Evolutionary conservation across 1,140 invertebrate species (phyloP), one percentile per base, ranked within the genome.

Genomic region (Rhynchophorus ferrugineus): DNA sequence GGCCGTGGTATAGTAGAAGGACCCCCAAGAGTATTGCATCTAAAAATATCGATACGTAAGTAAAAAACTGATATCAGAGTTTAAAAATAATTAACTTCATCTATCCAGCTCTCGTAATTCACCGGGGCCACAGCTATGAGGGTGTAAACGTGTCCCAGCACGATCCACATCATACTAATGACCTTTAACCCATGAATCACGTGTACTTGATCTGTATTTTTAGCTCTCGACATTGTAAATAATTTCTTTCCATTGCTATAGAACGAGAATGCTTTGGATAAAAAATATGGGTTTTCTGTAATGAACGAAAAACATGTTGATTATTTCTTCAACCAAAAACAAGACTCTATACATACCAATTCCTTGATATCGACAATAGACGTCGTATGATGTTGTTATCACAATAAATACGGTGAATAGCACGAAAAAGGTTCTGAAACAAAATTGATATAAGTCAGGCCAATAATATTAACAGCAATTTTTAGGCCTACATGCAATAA

Each of bases 151-250:
- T 59, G 57, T 17, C 55, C 66, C 3, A 58, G 36, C 17, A 69
- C 50, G 17, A 69, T 60, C 68, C 68, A 69, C 22, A 61, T 44
- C 29, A 64, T 67, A 46, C 65, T 66, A 2, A 69, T 48, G 19
- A 68, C 62, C 41, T 61, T 56, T 6, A 70, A 43, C 11, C 68
- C 68, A 56, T 69, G 56, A 11, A 70, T 58, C 34, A 60, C 62
- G 20, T 60, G 43, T 14, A 70, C 57, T 18, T 64, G 58, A 24
- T 64, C 63, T 17, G 13, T 21, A n/a, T n/a, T n/a, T 14, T 41
- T 9, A 3, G 6, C 3, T 21, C 41, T 47, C 8, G 43, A 51
- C 1, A 44, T 33, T 8, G 41, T 43, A 5, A 65, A 16, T 16
- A 64, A 33, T 37, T 59, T 62, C 34, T 53, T 44, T 11, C 56